A percentile compares a stretch with the other conserved stretches of the same genome.
phyloP scores from a whole-genome alignment of 2,888 invertebrate genomes.

The Cantharis flavilabris region DNA sequence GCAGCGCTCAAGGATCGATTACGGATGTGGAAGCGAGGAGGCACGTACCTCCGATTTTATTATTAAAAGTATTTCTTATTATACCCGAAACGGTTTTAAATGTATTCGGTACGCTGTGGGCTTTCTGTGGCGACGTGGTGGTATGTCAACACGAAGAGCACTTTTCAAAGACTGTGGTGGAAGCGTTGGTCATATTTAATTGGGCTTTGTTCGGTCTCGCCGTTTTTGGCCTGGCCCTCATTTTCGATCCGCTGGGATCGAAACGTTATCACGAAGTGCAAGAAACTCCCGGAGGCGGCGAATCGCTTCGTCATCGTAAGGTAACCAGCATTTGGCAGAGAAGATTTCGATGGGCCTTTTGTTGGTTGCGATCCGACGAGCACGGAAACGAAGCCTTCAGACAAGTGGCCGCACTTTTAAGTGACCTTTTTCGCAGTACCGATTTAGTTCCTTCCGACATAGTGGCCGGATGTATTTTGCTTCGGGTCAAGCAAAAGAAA shows the following conservation, averaged over 20 bases:
- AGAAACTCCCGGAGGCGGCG: constrained; percentile 63
- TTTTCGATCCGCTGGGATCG: constrained; percentile 82
- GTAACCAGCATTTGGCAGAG: constrained; percentile 76
- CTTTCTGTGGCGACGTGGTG: constrained; percentile 69
- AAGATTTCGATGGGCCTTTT: constrained; percentile 73
- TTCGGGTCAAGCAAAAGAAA: constrained; percentile 75
- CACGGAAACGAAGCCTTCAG: constrained; percentile 79
- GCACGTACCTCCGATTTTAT: constrained; percentile 72
- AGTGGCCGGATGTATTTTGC: constrained; percentile 83
- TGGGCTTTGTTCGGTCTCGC: constrained; percentile 79
- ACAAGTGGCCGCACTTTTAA: constrained; percentile 77
- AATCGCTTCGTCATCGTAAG: constrained; percentile 69
- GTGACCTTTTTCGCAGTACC: constrained; percentile 79
- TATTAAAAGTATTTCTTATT: constrained; percentile 73
- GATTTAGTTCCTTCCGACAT: constrained; percentile 89
- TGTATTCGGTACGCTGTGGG: constrained; percentile 81
- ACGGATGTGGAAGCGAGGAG: constrained; percentile 73
- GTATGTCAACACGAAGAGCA: constrained; percentile 69
- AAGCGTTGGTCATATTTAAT: constrained; percentile 79
- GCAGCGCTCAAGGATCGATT: constrained; percentile 79
- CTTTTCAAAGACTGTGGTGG: constrained; percentile 73
- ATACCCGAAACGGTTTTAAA: constrained; percentile 80
- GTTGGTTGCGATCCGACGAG: constrained; percentile 73
- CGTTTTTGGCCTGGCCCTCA: constrained; percentile 74
- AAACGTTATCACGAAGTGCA: constrained; percentile 64